Evolutionary conservation across 2,797 vertebrate genomes (phyloP), one percentile per base, ranked within the genome.

Genomic region (Gymnodraco acuticeps): DNA sequence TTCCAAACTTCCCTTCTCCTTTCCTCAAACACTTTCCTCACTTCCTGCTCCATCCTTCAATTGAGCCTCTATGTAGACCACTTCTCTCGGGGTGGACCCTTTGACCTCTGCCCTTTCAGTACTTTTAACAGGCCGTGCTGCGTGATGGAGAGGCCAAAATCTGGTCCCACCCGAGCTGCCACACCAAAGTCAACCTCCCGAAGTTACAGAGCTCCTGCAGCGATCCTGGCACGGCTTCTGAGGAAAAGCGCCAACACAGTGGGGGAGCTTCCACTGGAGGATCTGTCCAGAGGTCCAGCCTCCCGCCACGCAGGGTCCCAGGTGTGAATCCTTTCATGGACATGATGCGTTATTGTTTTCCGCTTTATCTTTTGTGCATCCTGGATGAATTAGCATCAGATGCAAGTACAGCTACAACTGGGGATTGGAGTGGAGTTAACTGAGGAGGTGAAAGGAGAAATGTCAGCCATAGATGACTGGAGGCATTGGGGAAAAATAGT

Each of bases 271-370:
- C 73, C 62, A 77, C 63, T 52, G 74, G 17, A 87, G 69, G 80
- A 83, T 50, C 63, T 48, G 20, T 82, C 82, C 84, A 86, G 87
- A 45, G 77, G 81, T 93, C 78, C 73, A 16, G 56, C 76, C 85
- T 87, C 80, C 81, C 71, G 62, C 72, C 63, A 65, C 43, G 70
- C 75, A 19, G 72, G 58, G 83, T 88, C 88, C 83, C 91, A 95
- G 89, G 87, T 93, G 88, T 83, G 84, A 46, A 46, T 85, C 77
- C 65, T 84, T 84, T 82, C 85, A 83, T 81, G 81, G 78, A 84
- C 80, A 78, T 83, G 78, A 89, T 82, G 50, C 70, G 45, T 45
- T 52, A 53, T 46, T 64, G 86, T 77, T 77, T 7, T 3, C 60
- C 15, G 75, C 55, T 81, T 73, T 76, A n/a, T 51, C 56, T 75